A percentile compares a stretch with the other conserved stretches of the same genome.
phyloP scores from a whole-genome alignment of 2,113 vertebrate species.

The Genyomyrus donnyi region DNA sequence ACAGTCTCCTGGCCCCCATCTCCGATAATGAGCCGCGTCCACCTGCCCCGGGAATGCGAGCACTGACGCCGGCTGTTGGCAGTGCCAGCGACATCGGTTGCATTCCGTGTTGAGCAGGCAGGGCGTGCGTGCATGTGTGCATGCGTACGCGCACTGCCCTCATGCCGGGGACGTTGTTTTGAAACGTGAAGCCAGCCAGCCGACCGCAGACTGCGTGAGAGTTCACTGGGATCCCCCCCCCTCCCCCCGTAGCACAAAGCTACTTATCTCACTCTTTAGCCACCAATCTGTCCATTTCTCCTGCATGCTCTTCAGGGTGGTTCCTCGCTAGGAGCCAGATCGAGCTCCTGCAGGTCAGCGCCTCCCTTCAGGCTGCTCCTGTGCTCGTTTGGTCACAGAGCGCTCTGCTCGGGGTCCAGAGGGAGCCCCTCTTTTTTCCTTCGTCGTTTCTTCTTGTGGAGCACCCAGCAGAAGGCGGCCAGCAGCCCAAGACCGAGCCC shows the following conservation, averaged over 20 bases:
- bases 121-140: neutral
- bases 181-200: constrained; percentile 57
- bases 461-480: constrained; percentile 75
- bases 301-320: constrained; percentile 2
- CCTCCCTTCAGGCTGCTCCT: neutral
- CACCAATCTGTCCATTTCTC: neutral
- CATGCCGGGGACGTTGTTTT: constrained; percentile 51
- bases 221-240: constrained; percentile 11
- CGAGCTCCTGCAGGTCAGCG: neutral
- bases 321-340: neutral
- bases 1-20: constrained; percentile 51
- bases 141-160: constrained; percentile 24
- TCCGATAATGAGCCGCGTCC: constrained; percentile 50
- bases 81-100: constrained; percentile 49
- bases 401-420: constrained; percentile 64
- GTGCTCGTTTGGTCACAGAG: constrained; percentile 54
- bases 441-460: constrained; percentile 58
- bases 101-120: neutral
- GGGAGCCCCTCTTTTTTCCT: constrained; percentile 61
- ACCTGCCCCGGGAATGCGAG: constrained; percentile 53
- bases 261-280: neutral
- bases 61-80: constrained; percentile 53
- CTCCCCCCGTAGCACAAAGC: neutral
- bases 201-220: constrained; percentile 36
- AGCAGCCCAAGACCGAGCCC: constrained; percentile 68